phyloP scores from a whole-genome alignment of 2,797 vertebrate genomes.

The Heliangelus exortis region DNA sequence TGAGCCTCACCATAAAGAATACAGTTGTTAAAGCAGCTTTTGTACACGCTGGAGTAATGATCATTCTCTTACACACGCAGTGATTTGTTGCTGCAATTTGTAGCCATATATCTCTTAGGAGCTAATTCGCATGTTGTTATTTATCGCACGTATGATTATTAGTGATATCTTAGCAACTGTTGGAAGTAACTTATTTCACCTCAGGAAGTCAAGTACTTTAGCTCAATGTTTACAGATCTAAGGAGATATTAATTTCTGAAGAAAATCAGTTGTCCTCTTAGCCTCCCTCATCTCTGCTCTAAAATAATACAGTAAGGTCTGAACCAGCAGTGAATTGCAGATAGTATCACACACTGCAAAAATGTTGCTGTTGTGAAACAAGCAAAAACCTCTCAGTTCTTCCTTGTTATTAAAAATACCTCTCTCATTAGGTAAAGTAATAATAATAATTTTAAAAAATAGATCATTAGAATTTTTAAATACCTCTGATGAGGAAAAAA shows the following conservation, averaged over 20 bases:
- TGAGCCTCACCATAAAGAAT: conserved; percentile 92
- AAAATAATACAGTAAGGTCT: not conserved
- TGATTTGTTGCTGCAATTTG: conserved; percentile 96
- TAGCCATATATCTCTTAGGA: conserved; percentile 94
- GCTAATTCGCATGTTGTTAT: conserved; percentile 94
- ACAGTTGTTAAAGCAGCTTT: conserved; percentile 96
- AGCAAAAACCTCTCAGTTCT: not conserved
- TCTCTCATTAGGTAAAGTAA: not conserved
- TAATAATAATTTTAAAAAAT: too few relatives aligned
- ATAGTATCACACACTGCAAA: not conserved
- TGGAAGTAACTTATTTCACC: conserved; percentile 80
- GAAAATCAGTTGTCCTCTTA: conserved; percentile 24
- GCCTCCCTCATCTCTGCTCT: not conserved
- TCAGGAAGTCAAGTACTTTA: conserved; percentile 75
- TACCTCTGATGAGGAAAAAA: not conserved
- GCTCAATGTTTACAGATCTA: conserved; percentile 61
- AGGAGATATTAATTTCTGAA: conserved; percentile 43
- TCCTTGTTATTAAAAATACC: not conserved
- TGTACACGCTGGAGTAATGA: conserved; percentile 93
- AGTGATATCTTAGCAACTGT: conserved; percentile 87
- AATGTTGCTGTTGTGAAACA: not conserved
- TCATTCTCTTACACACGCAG: conserved; percentile 83
- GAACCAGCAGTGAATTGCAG: not conserved
- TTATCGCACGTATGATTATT: conserved; percentile 96
- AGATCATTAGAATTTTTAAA: rapidly evolving